Base-by-base conservation (phyloP, 2,797 vertebrate species). In the Pangasius djambal region DNA sequence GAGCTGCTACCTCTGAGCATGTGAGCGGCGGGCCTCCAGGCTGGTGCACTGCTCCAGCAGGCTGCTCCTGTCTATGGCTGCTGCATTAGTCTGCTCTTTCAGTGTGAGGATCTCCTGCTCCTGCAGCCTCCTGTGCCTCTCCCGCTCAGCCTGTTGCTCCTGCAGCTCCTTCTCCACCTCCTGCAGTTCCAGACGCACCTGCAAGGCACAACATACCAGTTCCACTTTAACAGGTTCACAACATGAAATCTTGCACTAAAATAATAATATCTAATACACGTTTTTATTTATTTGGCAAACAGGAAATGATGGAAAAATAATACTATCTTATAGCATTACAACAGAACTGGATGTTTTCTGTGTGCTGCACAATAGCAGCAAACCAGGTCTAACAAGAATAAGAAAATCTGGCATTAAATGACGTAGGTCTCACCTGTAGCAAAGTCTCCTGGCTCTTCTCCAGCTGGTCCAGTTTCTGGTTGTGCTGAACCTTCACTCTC, bases 121-220 rank as follows among this genome's bases (percentile, higher is more conserved):
- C 0, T 97, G 93, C 6, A 94, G 93, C 70, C 95, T 94, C 48
- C 94, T 94, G 91, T 97, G 96, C 92, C 92, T 85, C 2, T 97
- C 95, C 2, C 91, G 88, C 70, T 97, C 95, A 44, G 92, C 93
- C 44, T 89, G 94, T 91, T 96, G 94, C 52, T 91, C 89, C 91
- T 96, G 94, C 0, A 93, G 88, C 1, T 93, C 87, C 48, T 93
- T 93, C 92, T 96, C 95, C 85, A 96, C 74, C 22, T 70, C 88
- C 93, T 97, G 96, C 87, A 97, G 34, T 69, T 95, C 95, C 22
- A 95, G 57, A 78, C 94, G 95, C 89, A 95, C 96, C 97, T 97
- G 85, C 15, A 2, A 18, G 10, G 31, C n/a, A 75, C 8, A 69
- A 40, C 10, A 20, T 37, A 52, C 1, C 18, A 37, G 77, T 7